Conservation (phyloP, 2,113 vertebrate species). For the Ranitomeya variabilis region DNA sequence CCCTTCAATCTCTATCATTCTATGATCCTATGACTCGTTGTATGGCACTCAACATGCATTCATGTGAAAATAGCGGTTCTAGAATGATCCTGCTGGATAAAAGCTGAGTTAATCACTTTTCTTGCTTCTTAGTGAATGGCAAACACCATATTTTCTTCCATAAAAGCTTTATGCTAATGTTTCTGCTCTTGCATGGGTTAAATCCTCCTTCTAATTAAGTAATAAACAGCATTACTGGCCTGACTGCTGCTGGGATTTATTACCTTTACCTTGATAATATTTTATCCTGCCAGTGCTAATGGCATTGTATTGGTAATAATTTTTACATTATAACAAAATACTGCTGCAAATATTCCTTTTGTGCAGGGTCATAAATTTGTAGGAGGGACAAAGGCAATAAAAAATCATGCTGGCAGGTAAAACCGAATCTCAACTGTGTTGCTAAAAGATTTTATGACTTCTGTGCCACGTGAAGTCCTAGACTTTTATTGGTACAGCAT, state of each 20-base stretch:
- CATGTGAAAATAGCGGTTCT: not conserved
- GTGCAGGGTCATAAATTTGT: slow-evolving; percentile 50
- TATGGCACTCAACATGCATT: not conserved
- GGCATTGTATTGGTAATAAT: slow-evolving; percentile 49
- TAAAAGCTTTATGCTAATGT: not conserved
- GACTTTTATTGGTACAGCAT: slow-evolving; percentile 13
- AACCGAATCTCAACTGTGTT: slow-evolving; percentile 17
- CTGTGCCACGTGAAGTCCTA: not conserved
- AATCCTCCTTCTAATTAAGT: slow-evolving; percentile 45
- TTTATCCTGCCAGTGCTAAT: slow-evolving; percentile 44
- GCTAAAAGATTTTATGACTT: slow-evolving; percentile 30
- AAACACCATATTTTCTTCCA: not conserved
- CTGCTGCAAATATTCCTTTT: slow-evolving; percentile 42
- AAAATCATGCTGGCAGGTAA: slow-evolving; percentile 29
- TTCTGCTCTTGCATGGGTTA: slow-evolving; percentile 13
- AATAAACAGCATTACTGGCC: slow-evolving; percentile 30
- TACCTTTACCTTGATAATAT: slow-evolving; percentile 30
- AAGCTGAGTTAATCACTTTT: not conserved
- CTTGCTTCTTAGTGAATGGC: not conserved
- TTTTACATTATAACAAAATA: slow-evolving; percentile 53
- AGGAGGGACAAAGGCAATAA: slow-evolving; percentile 42
- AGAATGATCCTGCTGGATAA: not conserved
- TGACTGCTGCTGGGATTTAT: slow-evolving; percentile 29
- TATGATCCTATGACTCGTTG: not conserved
- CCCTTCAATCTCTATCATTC: no score